Base-by-base conservation (phyloP, 2,797 vertebrate species). In the Babyrousa celebensis region DNA sequence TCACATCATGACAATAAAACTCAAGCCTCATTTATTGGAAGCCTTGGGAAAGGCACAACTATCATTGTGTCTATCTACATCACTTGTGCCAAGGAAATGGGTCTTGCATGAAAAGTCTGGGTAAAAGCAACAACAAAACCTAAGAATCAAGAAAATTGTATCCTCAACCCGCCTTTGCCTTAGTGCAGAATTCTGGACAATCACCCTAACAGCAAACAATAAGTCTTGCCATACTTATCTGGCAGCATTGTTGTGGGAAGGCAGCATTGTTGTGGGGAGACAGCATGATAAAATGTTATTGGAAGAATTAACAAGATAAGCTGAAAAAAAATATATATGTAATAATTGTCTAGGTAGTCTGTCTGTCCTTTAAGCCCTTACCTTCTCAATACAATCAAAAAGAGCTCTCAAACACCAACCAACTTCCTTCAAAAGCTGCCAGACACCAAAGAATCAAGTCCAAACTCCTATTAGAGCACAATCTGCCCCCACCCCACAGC, bases 201-300 rank as follows among this genome's bases (percentile, higher is more conserved):
- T 11, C 16, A 11, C 32, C 43, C 84, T 84, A n/a, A 60, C 70
- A 43, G 36, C 21, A 93, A 96, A 90, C 18, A 80, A 9, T 43
- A 84, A 48, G 54, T 84, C 82, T 54, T 43, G 27, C 36, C 52
- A 32, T 79, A 68, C 23, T 88, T 93, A 65, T 29, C 80, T 71
- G 48, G 6, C 23, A 91, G 29, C 72, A 94, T 12, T 90, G 58
- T 75, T 75, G n/a, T 74, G 12, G 40, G 58, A 89, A 83, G 48
- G 6, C 23, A 91, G 29, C 72, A 94, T 12, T 90, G 58, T 75
- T 75, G n/a, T 74, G 12, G 40, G 58, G 84, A 83, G 54, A 40
- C 5, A 79, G 68, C 63, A 82, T 8, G 71, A 91, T 88, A 78
- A 94, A 96, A 60, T 56, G 67, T 60, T 87, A n/a, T 78, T 62